Percentiles rank a stretch among this genome's conserved stretches.
phyloP scores from a whole-genome alignment of 2,888 invertebrate genomes.

The Schizotus pectinicornis region DNA sequence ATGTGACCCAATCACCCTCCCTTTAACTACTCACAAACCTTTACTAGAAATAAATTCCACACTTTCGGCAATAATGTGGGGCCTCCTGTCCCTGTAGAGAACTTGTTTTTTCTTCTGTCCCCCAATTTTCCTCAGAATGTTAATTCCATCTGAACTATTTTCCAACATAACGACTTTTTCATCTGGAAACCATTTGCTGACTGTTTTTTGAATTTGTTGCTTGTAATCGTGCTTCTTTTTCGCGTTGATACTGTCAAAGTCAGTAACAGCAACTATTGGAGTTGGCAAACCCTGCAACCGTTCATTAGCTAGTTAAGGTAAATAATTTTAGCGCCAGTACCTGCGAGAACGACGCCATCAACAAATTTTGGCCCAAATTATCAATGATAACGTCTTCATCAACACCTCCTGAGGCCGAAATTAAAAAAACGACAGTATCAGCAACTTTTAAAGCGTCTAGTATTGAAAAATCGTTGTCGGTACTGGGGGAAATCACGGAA shows the following conservation, averaged over 20 bases:
- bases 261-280: conserved; percentile 75
- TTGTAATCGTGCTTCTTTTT: conserved; percentile 76
- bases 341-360: conserved; percentile 82
- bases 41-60: conserved; percentile 68
- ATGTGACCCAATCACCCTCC: no score
- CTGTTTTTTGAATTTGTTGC: conserved; percentile 66
- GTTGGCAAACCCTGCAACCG: conserved; percentile 71
- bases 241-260: conserved; percentile 74
- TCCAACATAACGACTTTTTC: conserved; percentile 83
- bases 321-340: conserved; percentile 36
- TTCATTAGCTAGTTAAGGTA: not conserved
- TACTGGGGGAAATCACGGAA: conserved; percentile 76
- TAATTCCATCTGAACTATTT: conserved; percentile 75
- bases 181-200: conserved; percentile 78
- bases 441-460: conserved; percentile 87
- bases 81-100: conserved; percentile 77
- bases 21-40: conserved; percentile 14
- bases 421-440: conserved; percentile 81
- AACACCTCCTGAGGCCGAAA: conserved; percentile 65
- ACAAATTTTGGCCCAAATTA: conserved; percentile 78
- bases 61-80: conserved; percentile 84
- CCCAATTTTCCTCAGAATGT: conserved; percentile 75
- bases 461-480: conserved; percentile 73
- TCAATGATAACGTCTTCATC: conserved; percentile 72
- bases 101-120: conserved; percentile 80